These are phyloP conservation scores for Epizoanthus stellaris DNA, from an alignment of 92 coral and sea anemone genomes.

Conservation along the genomic window DNA sequence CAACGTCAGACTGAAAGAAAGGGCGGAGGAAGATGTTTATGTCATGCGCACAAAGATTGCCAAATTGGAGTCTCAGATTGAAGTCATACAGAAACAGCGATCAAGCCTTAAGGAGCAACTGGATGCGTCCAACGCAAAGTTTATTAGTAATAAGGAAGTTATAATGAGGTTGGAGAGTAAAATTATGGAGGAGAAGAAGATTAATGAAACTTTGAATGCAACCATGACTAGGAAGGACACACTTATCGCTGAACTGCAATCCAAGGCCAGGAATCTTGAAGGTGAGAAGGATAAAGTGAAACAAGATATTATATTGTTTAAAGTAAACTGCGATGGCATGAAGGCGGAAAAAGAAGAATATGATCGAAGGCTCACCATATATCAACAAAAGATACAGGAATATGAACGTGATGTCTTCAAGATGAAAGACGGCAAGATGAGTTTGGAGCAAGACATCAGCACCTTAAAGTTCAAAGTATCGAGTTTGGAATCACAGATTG, in stretches of 20 bases:
- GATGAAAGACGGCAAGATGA: conserved; percentile 62
- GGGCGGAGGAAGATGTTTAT: conserved; percentile 81
- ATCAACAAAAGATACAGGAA: conserved; percentile 69
- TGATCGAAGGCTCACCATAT: conserved; percentile 62
- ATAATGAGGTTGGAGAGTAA: conserved; percentile 84
- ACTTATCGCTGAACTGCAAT: conserved; percentile 60
- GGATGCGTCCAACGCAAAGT: conserved; percentile 68
- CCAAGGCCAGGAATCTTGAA: conserved; percentile 64
- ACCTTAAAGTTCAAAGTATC: conserved; percentile 65
- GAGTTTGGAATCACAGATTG: conserved; percentile 68
- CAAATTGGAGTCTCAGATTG: conserved; percentile 87
- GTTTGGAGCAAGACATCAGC: conserved; percentile 69
- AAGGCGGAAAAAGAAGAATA: conserved; percentile 77
- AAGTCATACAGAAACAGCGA: conserved; percentile 82
- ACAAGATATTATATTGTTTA: conserved; percentile 60
- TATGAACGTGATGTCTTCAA: conserved; percentile 69
- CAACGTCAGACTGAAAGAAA: conserved; percentile 75
- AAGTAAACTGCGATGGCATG: conserved; percentile 71
- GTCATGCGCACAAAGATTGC: conserved; percentile 79
- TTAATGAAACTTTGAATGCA: conserved; percentile 78
- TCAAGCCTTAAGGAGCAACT: conserved; percentile 78
- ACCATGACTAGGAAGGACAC: conserved; percentile 72
- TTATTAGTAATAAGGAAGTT: conserved; percentile 68
- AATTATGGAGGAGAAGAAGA: conserved; percentile 79
- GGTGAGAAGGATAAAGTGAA: conserved; percentile 67